Conservation (phyloP, 64 coral and sea anemone species). For the Acropora yongei region DNA sequence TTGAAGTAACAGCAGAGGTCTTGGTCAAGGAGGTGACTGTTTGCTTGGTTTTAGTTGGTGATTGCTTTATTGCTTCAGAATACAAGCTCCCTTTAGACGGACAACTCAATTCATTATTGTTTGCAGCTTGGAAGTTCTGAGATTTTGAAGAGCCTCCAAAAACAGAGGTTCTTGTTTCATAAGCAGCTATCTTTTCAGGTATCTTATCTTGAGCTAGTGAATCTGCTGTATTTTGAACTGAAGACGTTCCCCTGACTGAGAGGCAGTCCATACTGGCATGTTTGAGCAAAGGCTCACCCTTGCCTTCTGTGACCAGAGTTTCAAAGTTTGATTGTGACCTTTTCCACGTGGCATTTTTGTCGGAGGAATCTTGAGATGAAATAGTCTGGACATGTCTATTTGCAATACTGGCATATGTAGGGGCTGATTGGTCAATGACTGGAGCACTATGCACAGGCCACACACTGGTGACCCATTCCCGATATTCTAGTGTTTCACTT, state of each 20-base stretch:
- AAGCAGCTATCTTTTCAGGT: neutral
- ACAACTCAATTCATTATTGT: neutral
- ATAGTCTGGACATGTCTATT: conserved; percentile 16
- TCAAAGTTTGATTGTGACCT: conserved; percentile 41
- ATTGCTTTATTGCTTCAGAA: conserved; percentile 26
- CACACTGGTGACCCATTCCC: conserved; percentile 48
- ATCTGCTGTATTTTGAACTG: conserved; percentile 36
- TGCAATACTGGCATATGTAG: conserved; percentile 73
- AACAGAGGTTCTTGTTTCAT: conserved; percentile 3
- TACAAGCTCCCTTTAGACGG: conserved; percentile 8
- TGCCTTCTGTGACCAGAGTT: neutral
- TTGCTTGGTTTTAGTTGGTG: neutral
- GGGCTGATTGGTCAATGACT: conserved; percentile 3
- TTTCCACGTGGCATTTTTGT: conserved; percentile 8
- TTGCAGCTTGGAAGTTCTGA: neutral
- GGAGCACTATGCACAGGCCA: conserved; percentile 13
- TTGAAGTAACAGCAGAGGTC: neutral
- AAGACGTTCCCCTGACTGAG: neutral
- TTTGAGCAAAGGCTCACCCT: neutral
- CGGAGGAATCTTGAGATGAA: neutral
- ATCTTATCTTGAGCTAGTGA: conserved; percentile 31
- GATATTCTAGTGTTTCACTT: conserved; percentile 50
- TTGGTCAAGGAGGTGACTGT: neutral
- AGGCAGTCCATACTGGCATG: conserved; percentile 22
- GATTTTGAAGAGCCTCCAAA: neutral